These are phyloP conservation scores for Digitonthophagus gazella DNA, from an alignment of 2,888 invertebrate genomes.

Conservation along the genomic window DNA sequence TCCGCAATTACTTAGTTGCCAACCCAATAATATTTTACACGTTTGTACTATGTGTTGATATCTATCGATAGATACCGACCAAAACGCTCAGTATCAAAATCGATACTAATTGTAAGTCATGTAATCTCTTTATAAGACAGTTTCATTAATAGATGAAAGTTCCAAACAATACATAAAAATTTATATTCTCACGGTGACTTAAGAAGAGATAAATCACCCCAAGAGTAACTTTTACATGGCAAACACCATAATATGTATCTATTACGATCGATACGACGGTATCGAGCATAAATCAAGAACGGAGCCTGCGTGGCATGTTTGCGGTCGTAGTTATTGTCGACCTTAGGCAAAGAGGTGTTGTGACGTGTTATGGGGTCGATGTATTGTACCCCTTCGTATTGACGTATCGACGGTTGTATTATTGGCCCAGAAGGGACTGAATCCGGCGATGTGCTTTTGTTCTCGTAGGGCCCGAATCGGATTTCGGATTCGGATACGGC, in stretches of 20 bases:
- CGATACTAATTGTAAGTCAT: no score
- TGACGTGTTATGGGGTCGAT: constrained; percentile 4
- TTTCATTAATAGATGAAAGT: no score
- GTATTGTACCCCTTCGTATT: not conserved
- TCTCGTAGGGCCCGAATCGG: not conserved
- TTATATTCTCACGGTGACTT: no score
- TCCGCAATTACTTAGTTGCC: no score
- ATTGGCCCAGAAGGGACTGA: not conserved
- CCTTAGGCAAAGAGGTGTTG: constrained; percentile 10
- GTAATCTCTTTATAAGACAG: no score
- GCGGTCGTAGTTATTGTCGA: not conserved
- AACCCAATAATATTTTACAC: no score
- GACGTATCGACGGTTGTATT: not conserved
- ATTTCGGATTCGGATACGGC: not conserved
- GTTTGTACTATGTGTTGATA: no score
- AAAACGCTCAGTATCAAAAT: no score
- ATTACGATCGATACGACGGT: not conserved
- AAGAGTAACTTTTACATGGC: no score
- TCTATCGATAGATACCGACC: no score
- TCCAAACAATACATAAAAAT: no score
- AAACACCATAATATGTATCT: not conserved
- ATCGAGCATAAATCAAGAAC: not conserved
- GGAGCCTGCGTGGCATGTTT: not conserved
- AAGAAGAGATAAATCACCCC: no score
- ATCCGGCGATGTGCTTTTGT: not conserved